Evolutionary conservation across 2,888 invertebrate species (phyloP).

Genomic region (Alcis repandata): DNA sequence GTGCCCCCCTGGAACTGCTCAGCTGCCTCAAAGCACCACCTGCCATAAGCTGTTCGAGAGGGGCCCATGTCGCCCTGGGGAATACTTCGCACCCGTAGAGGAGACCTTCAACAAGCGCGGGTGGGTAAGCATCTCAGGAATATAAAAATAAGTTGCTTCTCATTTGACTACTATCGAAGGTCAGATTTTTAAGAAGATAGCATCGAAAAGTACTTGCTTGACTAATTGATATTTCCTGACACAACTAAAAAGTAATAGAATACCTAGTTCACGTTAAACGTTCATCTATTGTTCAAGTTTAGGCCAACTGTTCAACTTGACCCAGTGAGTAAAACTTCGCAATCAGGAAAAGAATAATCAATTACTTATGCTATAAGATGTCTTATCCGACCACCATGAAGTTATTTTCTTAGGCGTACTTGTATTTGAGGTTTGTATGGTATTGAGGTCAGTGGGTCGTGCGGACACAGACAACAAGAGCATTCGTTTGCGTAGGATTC

Average conservation of each 20-base stretch:
- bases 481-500: slow-evolving; percentile 41
- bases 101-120: slow-evolving; percentile 84
- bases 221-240: too few relatives aligned
- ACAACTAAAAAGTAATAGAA: too few relatives aligned
- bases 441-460: slow-evolving; percentile 38
- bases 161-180: neutral
- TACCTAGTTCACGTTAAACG: too few relatives aligned
- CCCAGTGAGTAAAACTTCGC: neutral
- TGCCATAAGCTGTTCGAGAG: slow-evolving; percentile 91
- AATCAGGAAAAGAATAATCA: neutral
- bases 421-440: neutral
- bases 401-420: slow-evolving; percentile 6
- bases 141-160: neutral
- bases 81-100: slow-evolving; percentile 91
- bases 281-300: too few relatives aligned
- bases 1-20: slow-evolving; percentile 93
- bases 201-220: too few relatives aligned
- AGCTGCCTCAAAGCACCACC: slow-evolving; percentile 88
- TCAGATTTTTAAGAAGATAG: too few relatives aligned
- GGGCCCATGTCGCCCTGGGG: slow-evolving; percentile 91
- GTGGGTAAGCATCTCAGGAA: slow-evolving; percentile 77
- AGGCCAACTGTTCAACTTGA: too few relatives aligned
- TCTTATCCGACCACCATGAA: neutral
- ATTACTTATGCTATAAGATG: neutral
- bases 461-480: slow-evolving; percentile 27